Evolutionary conservation across 2,113 vertebrate genomes (phyloP), one percentile per base, ranked within the genome.

Genomic region (Otocyon megalotis): DNA sequence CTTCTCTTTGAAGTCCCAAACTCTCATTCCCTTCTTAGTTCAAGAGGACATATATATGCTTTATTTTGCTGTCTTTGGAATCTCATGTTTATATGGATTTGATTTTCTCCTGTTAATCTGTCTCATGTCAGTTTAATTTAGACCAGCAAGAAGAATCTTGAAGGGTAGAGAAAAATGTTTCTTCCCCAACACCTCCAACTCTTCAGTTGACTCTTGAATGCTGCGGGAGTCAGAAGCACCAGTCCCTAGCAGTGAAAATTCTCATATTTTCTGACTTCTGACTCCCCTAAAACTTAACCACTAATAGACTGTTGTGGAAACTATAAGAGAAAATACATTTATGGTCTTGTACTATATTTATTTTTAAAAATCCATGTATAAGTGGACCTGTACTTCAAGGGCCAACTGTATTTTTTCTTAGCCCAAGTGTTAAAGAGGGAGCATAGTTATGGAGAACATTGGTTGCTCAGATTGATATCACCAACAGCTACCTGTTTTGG

Each of bases 391-490:
- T 43, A 28, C 26, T 50, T 76, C 72, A 50, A 76, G 72, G 24
- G 43, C 16, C 72, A 50, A 28, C 14, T 43, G 2, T 16, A 16
- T 22, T 86, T 93, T 54, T 43, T 86, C 43, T 53, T 1, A 22
- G n/a, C 12, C 30, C n/a, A 14, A 32, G 48, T n/a, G n/a, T 63
- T 22, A 71, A 60, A 88, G 56, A n/a, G 56, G 48, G 58, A 72
- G 10, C 14, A 54, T 0, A 10, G 0, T 15, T 26, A n/a, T 19
- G 3, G 53, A 30, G 8, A 26, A 60, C 5, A 17, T 28, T 7
- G 10, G 7, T 1, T 19, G 0, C 14, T n/a, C 32, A 24, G 12
- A 20, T 12, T 17, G 35, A 2, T 4, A 1, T 13, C 10, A 11
- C 8, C 17, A 0, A 3, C 43, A 37, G 17, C 12, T 10, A 26